Percentiles rank a stretch among this genome's conserved stretches.
phyloP scores from a whole-genome alignment of 2,113 vertebrate genomes.

The Cephalopterus ornatus region DNA sequence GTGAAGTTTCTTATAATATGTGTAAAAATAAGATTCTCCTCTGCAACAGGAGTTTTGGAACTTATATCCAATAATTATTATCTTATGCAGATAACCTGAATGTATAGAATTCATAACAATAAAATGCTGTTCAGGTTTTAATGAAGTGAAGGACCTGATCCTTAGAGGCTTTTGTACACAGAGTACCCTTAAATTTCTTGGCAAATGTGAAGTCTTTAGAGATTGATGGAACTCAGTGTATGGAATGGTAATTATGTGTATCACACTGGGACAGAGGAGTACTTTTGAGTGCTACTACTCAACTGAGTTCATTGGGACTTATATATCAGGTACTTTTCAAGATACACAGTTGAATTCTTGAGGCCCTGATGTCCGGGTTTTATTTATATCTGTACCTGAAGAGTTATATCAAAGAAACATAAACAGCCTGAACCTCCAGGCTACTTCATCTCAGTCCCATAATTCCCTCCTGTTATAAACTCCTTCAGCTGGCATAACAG shows the following conservation, averaged over 20 bases:
- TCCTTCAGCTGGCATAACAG: conserved; percentile 22
- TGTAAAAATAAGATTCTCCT: not conserved
- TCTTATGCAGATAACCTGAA: not conserved
- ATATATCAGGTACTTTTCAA: not conserved
- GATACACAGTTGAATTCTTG: not conserved
- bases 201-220: not conserved
- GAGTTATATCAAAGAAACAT: not conserved
- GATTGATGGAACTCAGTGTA: fast-evolving
- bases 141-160: not conserved
- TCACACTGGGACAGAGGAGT: not conserved
- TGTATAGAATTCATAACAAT: not conserved
- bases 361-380: not conserved
- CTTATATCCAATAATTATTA: not conserved
- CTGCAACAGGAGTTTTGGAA: not conserved
- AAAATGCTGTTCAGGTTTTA: not conserved
- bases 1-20: not conserved
- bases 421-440: not conserved
- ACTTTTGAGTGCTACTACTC: not conserved
- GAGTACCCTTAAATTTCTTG: not conserved
- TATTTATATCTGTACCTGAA: not conserved
- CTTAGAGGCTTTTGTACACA: not conserved
- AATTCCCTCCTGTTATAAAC: not conserved
- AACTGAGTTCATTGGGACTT: not conserved
- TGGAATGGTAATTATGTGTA: not conserved
- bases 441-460: not conserved